Evolutionary conservation across 1,140 invertebrate species (phyloP).

Genomic region (Epicauta chinensis): DNA sequence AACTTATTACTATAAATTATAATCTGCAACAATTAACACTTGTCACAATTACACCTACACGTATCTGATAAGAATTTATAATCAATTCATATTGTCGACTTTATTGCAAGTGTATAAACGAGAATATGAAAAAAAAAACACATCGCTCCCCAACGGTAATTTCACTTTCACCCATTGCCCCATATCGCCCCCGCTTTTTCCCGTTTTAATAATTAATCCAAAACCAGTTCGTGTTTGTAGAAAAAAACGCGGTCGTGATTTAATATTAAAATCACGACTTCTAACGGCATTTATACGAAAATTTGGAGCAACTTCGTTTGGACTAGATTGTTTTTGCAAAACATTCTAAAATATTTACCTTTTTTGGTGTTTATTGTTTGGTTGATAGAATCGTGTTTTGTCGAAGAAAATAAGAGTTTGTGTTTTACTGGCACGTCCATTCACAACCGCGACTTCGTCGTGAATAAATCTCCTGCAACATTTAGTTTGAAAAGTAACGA

Average conservation of each 20-base stretch:
- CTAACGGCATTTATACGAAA: background rate
- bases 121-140: background rate
- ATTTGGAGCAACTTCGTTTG: background rate
- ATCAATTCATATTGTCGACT: no score
- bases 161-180: slow-evolving; percentile 32
- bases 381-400: no score
- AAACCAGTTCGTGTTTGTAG: slow-evolving; percentile 5
- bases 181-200: slow-evolving; percentile 12
- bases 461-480: slow-evolving; percentile 1
- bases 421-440: slow-evolving; percentile 11
- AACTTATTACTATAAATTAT: background rate
- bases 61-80: no score
- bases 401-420: slow-evolving; percentile 17
- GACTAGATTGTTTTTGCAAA: background rate
- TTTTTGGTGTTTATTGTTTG: background rate
- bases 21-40: slow-evolving; percentile 9
- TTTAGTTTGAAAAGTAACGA: no score
- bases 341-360: background rate
- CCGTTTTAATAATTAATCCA: background rate
- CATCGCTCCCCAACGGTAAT: background rate
- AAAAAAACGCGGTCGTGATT: background rate
- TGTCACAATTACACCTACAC: background rate
- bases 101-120: no score
- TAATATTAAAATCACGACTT: slow-evolving; percentile 1
- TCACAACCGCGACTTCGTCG: slow-evolving; percentile 14